Percentiles rank a stretch among this genome's conserved stretches.
Conservation (phyloP, 1,140 invertebrate genomes). For the Listronotus bonariensis region DNA sequence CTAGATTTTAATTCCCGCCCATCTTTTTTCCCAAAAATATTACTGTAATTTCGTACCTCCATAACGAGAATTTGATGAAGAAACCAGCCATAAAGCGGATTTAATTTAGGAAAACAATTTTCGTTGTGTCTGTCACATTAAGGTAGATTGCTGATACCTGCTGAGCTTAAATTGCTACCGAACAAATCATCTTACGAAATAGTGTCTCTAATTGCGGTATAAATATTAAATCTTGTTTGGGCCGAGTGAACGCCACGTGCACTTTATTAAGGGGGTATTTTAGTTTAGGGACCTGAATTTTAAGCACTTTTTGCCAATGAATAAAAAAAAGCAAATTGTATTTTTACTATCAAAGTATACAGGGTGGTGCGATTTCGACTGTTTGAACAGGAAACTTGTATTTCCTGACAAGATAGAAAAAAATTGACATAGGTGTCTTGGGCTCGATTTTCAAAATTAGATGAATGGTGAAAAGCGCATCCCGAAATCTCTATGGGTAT, state of each 20-base stretch:
- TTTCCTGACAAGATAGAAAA: no score
- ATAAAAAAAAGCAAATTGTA: no score
- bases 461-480: no score
- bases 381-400: no score
- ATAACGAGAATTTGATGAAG: slow-evolving; percentile 31
- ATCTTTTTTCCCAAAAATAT: background rate
- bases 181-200: slow-evolving; percentile 24
- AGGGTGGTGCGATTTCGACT: no score
- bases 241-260: background rate
- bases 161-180: slow-evolving; percentile 17
- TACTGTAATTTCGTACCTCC: slow-evolving; percentile 11
- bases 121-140: slow-evolving; percentile 29
- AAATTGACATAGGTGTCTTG: no score
- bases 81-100: slow-evolving; percentile 17
- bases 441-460: no score
- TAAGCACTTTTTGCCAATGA: no score
- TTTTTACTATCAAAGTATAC: no score
- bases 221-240: background rate
- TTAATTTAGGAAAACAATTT: slow-evolving; percentile 33
- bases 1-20: slow-evolving; percentile 14
- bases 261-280: no score
- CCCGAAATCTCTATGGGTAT: no score
- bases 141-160: slow-evolving; percentile 28
- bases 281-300: no score
- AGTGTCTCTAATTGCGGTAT: slow-evolving; percentile 12